Evolutionary conservation across 2,888 invertebrate species (phyloP).

Genomic region (Brenthis ino): DNA sequence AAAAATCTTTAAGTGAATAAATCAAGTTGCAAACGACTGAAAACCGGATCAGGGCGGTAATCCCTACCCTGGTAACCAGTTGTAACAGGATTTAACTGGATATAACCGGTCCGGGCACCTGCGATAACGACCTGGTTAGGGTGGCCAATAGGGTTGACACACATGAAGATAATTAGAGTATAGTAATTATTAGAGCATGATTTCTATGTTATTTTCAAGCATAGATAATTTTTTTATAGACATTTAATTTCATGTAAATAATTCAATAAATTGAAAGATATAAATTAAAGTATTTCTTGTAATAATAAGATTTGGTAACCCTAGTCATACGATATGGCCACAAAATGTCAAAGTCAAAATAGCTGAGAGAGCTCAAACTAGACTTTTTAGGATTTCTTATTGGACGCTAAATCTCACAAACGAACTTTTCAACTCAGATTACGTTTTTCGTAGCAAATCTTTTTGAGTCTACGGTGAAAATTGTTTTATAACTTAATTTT

Average conservation of each 20-base stretch:
- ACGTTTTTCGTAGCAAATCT: background rate
- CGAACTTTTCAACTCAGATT: background rate
- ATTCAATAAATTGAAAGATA: no score
- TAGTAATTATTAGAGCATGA: background rate
- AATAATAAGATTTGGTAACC: no score
- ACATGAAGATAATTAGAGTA: background rate
- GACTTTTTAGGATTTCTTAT: slow-evolving; percentile 5
- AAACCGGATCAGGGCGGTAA: slow-evolving; percentile 74
- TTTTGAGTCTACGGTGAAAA: background rate
- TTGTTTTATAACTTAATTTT: slow-evolving; percentile 7
- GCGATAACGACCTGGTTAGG: slow-evolving; percentile 68
- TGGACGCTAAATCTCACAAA: background rate
- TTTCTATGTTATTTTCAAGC: no score
- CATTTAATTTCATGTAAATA: no score
- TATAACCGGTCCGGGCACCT: slow-evolving; percentile 66
- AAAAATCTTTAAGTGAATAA: slow-evolving; percentile 50
- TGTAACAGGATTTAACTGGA: slow-evolving; percentile 63
- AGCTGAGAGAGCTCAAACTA: slow-evolving; percentile 18
- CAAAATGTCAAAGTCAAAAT: slow-evolving; percentile 14
- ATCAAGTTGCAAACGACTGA: slow-evolving; percentile 71
- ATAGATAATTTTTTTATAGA: no score
- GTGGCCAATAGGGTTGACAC: slow-evolving; percentile 22
- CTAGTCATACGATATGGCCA: no score
- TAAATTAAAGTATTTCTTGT: no score
- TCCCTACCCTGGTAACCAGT: slow-evolving; percentile 69